Percentiles rank a stretch among this genome's conserved stretches.
Evolutionary conservation across 1,140 invertebrate species (phyloP).

Genomic region (Eueides isabella): DNA sequence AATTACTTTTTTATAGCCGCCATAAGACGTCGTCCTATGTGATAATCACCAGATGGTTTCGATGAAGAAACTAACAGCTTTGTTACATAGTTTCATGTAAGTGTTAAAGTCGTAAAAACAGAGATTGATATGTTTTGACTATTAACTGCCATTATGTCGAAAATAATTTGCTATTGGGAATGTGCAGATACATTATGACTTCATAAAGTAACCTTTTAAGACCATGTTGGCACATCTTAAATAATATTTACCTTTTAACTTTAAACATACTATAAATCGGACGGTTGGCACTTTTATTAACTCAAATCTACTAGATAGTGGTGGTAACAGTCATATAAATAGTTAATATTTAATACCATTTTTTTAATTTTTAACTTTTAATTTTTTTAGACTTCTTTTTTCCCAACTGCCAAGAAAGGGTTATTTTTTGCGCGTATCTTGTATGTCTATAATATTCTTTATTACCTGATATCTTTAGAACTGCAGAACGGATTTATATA

Average conservation of each 20-base stretch:
- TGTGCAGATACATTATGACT: background rate
- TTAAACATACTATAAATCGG: background rate
- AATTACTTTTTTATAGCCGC: slow-evolving; percentile 29
- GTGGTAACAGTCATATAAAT: too few species aligned
- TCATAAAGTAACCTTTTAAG: slow-evolving; percentile 10
- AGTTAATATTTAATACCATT: too few species aligned
- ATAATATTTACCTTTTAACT: background rate
- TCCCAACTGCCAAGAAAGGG: too few species aligned
- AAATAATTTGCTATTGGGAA: slow-evolving; percentile 8
- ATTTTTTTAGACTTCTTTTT: too few species aligned
- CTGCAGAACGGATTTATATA: too few species aligned
- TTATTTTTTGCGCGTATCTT: too few species aligned
- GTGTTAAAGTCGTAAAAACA: slow-evolving; percentile 35
- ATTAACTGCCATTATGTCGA: background rate
- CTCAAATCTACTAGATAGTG: background rate
- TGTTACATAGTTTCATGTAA: slow-evolving; percentile 29
- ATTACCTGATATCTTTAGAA: too few species aligned
- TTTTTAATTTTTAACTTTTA: too few species aligned
- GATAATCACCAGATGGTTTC: slow-evolving; percentile 33
- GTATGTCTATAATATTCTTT: too few species aligned
- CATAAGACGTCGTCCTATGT: slow-evolving; percentile 34
- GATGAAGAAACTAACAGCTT: slow-evolving; percentile 21
- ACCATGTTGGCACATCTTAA: slow-evolving; percentile 6
- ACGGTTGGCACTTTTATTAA: background rate
- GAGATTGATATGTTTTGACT: slow-evolving; percentile 21